Conservation (phyloP, 2,888 invertebrate species). For the Cephalotes varians region DNA sequence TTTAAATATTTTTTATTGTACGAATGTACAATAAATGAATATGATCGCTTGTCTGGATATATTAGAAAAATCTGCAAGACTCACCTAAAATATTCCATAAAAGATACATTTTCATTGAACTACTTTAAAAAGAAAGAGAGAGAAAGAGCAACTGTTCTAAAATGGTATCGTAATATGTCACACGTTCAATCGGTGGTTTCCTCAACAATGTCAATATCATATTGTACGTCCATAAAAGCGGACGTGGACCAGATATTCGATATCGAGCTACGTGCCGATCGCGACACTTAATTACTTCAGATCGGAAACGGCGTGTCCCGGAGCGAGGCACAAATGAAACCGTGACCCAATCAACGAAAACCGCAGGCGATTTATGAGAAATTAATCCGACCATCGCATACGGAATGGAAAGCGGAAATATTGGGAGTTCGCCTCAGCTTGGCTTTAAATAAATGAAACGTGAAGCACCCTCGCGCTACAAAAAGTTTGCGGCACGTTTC, state of each 20-base stretch:
- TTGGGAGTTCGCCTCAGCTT: conserved; percentile 39
- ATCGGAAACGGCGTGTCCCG: conserved; percentile 31
- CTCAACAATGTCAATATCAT: conserved; percentile 48
- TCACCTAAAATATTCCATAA: background rate
- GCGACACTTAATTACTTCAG: conserved; percentile 59
- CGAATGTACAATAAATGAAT: background rate
- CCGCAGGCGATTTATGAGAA: conserved; percentile 72
- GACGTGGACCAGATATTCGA: conserved; percentile 35
- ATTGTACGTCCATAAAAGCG: conserved; percentile 47
- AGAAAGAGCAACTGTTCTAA: conserved; percentile 13
- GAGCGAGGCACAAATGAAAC: conserved; percentile 54
- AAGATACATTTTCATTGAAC: background rate
- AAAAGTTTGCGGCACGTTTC: conserved; percentile 22
- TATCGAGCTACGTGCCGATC: conserved; percentile 50
- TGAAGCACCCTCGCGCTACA: conserved; percentile 22
- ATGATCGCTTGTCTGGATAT: background rate
- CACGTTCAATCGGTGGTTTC: conserved; percentile 38
- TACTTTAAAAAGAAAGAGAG: background rate
- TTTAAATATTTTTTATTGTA: background rate
- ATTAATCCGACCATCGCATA: conserved; percentile 66
- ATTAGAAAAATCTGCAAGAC: background rate
- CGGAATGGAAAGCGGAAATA: conserved; percentile 41
- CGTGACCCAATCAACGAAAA: conserved; percentile 70
- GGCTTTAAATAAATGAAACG: conserved; percentile 65
- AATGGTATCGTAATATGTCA: conserved; percentile 45